Conservation (phyloP, 2,888 invertebrate genomes). For the Eupithecia subumbrata region DNA sequence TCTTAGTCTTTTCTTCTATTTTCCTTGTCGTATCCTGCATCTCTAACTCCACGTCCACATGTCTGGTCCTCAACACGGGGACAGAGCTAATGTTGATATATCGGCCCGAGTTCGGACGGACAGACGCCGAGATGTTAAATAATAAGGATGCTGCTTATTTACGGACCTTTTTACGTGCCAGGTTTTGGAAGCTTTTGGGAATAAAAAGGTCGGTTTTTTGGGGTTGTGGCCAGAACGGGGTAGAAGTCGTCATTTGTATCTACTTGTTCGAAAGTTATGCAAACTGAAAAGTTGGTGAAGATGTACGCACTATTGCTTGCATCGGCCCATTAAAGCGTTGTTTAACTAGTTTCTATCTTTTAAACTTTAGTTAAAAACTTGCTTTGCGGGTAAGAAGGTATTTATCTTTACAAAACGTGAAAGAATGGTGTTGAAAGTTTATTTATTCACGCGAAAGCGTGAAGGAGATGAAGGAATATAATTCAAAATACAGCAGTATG, state of each 20-base stretch:
- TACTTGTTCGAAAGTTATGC: neutral
- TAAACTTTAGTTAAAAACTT: too few relatives aligned
- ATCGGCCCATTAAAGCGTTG: neutral
- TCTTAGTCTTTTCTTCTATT: too few relatives aligned
- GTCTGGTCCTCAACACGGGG: conserved; percentile 68
- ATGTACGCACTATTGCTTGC: neutral
- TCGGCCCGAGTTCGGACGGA: conserved; percentile 77
- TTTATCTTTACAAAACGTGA: neutral
- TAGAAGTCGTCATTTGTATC: neutral
- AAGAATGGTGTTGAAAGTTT: too few relatives aligned
- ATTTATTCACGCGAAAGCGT: too few relatives aligned
- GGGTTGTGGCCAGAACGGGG: neutral
- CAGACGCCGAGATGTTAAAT: conserved; percentile 73
- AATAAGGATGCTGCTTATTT: conserved; percentile 63
- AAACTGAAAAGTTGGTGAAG: neutral
- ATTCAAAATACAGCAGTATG: neutral
- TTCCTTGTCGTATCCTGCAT: conserved; percentile 52
- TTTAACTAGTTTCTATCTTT: neutral
- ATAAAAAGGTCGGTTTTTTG: conserved; percentile 2
- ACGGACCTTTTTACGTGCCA: conserved; percentile 34
- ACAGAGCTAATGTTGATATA: conserved; percentile 82
- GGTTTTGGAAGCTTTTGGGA: conserved; percentile 21
- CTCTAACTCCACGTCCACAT: conserved; percentile 32
- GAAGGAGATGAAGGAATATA: too few relatives aligned
- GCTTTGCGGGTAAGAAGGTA: neutral